Conservation (phyloP, 2,113 vertebrate genomes). For the Centrocercus urophasianus region DNA sequence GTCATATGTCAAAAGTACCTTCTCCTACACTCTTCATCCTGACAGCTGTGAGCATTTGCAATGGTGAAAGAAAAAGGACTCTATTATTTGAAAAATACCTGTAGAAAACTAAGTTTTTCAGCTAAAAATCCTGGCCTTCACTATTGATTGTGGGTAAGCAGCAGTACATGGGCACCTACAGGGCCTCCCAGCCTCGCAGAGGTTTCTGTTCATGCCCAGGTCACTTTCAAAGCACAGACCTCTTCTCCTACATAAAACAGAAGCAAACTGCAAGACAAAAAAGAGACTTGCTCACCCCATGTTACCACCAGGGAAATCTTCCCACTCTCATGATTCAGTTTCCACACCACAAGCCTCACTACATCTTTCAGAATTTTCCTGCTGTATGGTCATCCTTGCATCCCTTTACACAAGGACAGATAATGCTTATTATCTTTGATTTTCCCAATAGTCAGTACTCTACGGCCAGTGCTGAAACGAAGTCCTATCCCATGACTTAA, state of each 20-base stretch:
- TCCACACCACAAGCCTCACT: background rate
- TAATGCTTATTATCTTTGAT: background rate
- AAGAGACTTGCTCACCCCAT: background rate
- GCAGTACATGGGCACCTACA: background rate
- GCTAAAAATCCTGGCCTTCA: background rate
- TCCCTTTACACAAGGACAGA: background rate
- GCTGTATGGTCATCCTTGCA: background rate
- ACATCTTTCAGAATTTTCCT: background rate
- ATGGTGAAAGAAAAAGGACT: background rate
- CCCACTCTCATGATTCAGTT: background rate
- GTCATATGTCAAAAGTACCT: conserved; percentile 7
- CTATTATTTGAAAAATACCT: conserved; percentile 28
- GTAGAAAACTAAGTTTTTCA: background rate
- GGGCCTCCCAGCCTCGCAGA: background rate
- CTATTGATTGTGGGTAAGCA: background rate
- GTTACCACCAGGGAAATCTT: background rate
- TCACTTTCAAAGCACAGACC: background rate
- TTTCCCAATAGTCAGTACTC: background rate
- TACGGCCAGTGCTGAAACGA: background rate
- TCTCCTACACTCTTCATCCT: background rate
- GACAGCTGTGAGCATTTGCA: background rate
- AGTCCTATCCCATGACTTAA: background rate
- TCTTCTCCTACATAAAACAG: background rate
- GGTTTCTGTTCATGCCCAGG: background rate
- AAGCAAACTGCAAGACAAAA: background rate